phyloP scores from a whole-genome alignment of 2,888 invertebrate genomes.

The Loripinus fragilis region DNA sequence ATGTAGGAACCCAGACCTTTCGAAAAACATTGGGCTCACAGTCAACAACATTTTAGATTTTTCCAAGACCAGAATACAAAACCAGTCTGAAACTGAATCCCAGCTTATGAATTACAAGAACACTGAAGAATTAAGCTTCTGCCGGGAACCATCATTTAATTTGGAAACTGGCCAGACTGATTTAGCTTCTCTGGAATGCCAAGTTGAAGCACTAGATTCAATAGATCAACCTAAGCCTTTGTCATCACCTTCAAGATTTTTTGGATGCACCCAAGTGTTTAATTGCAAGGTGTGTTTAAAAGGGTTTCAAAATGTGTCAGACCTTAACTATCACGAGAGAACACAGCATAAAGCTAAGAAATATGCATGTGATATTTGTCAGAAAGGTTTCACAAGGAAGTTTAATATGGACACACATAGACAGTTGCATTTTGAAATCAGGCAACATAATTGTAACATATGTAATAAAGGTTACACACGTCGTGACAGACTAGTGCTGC shows the following conservation, averaged over 20 bases:
- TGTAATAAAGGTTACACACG: constrained; percentile 3
- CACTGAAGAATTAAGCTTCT: neutral
- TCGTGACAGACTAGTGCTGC: neutral
- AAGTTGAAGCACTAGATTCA: neutral
- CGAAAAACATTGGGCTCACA: neutral
- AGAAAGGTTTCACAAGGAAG: constrained; percentile 3
- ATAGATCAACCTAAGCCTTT: neutral
- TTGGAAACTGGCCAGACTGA: neutral
- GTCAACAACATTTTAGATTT: constrained; percentile 5
- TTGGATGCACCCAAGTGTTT: neutral
- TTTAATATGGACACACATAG: neutral
- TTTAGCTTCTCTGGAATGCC: neutral
- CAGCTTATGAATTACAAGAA: neutral
- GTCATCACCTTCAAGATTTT: neutral
- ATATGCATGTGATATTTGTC: neutral
- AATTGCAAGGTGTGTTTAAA: neutral
- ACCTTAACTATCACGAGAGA: neutral
- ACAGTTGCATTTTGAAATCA: constrained; percentile 3
- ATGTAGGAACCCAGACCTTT: neutral
- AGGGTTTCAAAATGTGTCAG: neutral
- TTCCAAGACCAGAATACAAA: neutral
- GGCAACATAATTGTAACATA: neutral
- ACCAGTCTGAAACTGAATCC: constrained; percentile 5
- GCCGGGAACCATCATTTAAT: neutral
- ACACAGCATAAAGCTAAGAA: neutral